Percentiles rank a stretch among this genome's conserved stretches.
These are phyloP conservation scores for Actinostola sp. DNA, from an alignment of 92 coral and sea anemone genomes.

Conservation along the genomic window DNA sequence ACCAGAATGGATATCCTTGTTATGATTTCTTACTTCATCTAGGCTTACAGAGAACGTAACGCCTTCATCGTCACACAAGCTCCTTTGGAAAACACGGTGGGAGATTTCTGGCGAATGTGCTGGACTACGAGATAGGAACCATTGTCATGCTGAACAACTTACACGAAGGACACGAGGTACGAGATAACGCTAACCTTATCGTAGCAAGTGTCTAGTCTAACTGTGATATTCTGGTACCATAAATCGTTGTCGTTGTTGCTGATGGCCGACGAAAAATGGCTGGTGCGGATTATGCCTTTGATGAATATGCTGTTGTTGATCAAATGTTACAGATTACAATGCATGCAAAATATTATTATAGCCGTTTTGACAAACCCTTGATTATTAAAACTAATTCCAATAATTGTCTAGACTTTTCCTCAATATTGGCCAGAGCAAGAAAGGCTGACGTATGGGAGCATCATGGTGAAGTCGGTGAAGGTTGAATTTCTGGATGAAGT, in stretches of 20 bases:
- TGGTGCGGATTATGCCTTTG: too few relatives aligned
- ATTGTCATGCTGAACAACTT: constrained; percentile 74
- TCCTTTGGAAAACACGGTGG: constrained; percentile 64
- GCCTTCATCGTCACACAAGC: constrained; percentile 81
- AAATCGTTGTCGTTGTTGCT: too few relatives aligned
- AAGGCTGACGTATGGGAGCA: constrained; percentile 11
- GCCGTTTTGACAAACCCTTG: too few relatives aligned
- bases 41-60: constrained; percentile 60
- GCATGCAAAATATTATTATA: too few relatives aligned
- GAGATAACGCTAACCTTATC: too few relatives aligned
- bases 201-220: too few relatives aligned
- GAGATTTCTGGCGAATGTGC: constrained; percentile 77
- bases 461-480: constrained; percentile 20
- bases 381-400: too few relatives aligned
- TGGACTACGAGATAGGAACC: constrained; percentile 70
- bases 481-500: constrained; percentile 33
- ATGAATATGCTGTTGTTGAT: too few relatives aligned
- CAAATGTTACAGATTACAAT: too few relatives aligned
- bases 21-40: neutral
- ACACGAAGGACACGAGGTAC: constrained; percentile 61
- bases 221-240: too few relatives aligned
- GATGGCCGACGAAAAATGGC: too few relatives aligned
- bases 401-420: constrained; percentile 40
- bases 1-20: too few relatives aligned
- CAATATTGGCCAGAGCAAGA: constrained; percentile 57